Base-by-base conservation (phyloP, 2,113 vertebrate genomes). In the Paracanthobrama guichenoti region DNA sequence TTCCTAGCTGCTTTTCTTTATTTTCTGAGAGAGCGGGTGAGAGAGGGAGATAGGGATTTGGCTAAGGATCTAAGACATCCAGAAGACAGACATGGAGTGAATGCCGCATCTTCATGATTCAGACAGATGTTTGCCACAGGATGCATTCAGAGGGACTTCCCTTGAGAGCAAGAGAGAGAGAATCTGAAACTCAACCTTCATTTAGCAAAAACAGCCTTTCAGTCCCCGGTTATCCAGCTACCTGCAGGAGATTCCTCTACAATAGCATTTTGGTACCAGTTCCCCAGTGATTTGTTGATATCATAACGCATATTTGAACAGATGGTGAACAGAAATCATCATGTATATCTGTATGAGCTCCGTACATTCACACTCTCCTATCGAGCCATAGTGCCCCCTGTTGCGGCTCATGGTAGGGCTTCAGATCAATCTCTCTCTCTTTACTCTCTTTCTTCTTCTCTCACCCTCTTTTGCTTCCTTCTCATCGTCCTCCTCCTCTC, bases 391-490 rank as follows among this genome's bases (percentile, higher is more conserved):
- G 55, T 81, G 46, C 48, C 31, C 48, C 79, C 64, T 71, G 48
- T 48, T 55, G 79, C 6, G 48, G 28, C 79, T 69, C 79, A 53
- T 66, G 4, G 64, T 71, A 22, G 66, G 48, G 18, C 48, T 71
- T 81, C 48, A 81, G 79, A 71, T 81, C 64, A 81, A 71, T 71
- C 66, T 50, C 78, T 80, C 53, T 62, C 78, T 67, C 78, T 80
- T 66, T 80, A 28, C 20, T 28, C 24, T 80, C 64, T 64, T 24
- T 26, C 22, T 44, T 79, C 50, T 75, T 82, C 76, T 79, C 82
- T 91, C 87, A 13, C 72, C 44, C 72, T 74, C 22, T 46, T 46
- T 73, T 73, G 11, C 71, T 48, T 55, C 39, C 9, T 26, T 48
- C 39, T n/a, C 57, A 5, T 79, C 57, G 9, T 28, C 16, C 1